Evolutionary conservation across 2,797 vertebrate species (phyloP), one percentile per base, ranked within the genome.

Genomic region (Spondyliosoma cantharus): DNA sequence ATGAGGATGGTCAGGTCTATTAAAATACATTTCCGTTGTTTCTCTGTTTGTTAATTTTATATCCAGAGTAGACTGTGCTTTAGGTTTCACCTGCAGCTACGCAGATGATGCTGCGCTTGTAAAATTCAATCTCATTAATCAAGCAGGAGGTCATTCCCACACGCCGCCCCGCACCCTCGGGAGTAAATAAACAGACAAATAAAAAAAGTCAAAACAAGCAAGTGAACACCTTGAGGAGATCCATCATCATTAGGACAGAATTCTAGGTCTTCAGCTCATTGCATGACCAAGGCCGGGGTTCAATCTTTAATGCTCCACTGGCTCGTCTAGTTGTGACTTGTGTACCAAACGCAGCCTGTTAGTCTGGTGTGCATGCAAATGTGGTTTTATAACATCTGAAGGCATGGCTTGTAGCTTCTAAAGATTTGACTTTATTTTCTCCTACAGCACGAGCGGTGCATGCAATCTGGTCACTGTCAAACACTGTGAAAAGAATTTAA

Each of bases 221-320:
- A 76, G 71, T 2, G 14, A 61, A 66, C 71, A 66, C 74, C 75
- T 76, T 71, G 24, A 75, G 71, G 52, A 71, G 48, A 89, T 89
- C 80, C 68, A 66, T 85, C 84, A 74, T 76, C 67, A 24, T 86
- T 83, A 80, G n/a, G 32, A 22, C 2, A 15, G 52, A 50, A 64
- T 15, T 5, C 7, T 45, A 37, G 15, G 49, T 20, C 25, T 74
- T 42, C 48, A 17, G 63, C 71, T 74, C 20, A 32, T n/a, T 25
- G 54, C 14, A 29, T 27, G 56, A 52, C 72, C 58, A 12, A 58
- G 46, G 60, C 69, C 16, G 3, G 42, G 48, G 56, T 78, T 81
- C 68, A 68, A 37, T 80, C 74, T 73, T 61, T 22, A 57, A 42
- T 42, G 59, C 82, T 78, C 66, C 46, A 16, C 63, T 49, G 57